Conservation (phyloP, 2,888 invertebrate genomes). For the Spisula subtruncata region DNA sequence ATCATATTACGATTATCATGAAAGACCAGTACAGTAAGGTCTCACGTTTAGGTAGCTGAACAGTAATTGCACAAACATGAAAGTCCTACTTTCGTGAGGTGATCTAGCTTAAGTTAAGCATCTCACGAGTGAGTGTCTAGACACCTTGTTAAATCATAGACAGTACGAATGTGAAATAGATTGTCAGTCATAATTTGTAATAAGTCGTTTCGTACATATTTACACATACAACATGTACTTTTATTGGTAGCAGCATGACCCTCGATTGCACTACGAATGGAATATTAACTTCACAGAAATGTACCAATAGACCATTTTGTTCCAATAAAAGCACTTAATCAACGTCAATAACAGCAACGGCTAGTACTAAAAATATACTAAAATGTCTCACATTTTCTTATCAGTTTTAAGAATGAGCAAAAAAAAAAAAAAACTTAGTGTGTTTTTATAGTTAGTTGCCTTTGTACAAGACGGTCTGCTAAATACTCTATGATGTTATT, state of each 20-base stretch:
- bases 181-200: neutral
- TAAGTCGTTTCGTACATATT: neutral
- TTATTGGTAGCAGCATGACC: neutral
- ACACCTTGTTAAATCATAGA: neutral
- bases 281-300: neutral
- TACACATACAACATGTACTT: neutral
- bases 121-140: too few relatives aligned
- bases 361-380: neutral
- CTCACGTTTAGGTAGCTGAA: too few relatives aligned
- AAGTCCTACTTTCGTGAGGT: too few relatives aligned
- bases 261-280: neutral
- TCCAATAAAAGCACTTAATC: neutral
- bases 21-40: too few relatives aligned
- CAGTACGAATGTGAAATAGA: neutral
- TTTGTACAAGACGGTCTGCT: too few relatives aligned
- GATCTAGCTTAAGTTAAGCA: too few relatives aligned
- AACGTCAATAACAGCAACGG: neutral
- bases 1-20: too few relatives aligned
- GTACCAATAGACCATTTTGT: neutral
- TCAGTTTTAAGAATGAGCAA: neutral
- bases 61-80: too few relatives aligned
- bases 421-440: too few relatives aligned
- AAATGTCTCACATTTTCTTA: too few relatives aligned
- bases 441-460: too few relatives aligned
- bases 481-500: too few relatives aligned